Conservation (phyloP, 64 coral and sea anemone genomes). For the Montipora sp. region DNA sequence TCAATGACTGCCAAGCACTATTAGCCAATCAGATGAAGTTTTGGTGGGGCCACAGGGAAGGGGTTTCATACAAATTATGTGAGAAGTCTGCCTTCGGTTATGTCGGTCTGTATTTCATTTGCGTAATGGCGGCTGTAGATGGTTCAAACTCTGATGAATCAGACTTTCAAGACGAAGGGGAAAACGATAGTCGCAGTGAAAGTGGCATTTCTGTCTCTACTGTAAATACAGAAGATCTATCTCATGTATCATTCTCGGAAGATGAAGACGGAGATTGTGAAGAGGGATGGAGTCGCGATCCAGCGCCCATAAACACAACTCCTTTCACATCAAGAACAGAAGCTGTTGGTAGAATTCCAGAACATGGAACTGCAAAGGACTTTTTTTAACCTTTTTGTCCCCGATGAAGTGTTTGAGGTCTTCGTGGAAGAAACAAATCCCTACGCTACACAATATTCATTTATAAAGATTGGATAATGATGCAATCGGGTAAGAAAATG, state of each 20-base stretch:
- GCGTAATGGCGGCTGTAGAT: not conserved
- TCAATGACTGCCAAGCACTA: not conserved
- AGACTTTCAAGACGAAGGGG: not conserved
- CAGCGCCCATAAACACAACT: not conserved
- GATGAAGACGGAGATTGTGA: not conserved
- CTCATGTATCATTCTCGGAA: not conserved
- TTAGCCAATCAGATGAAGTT: conserved; percentile 13
- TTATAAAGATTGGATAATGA: conserved; percentile 14
- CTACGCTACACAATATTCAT: not conserved
- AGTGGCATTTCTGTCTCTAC: conserved; percentile 17
- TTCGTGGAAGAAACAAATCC: not conserved
- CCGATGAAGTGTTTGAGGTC: conserved; percentile 3
- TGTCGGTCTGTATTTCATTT: not conserved
- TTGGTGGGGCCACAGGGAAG: not conserved
- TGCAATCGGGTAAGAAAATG: conserved; percentile 11
- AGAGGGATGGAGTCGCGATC: not conserved
- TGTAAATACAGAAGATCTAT: conserved; percentile 11
- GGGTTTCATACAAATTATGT: not conserved
- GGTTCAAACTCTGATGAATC: not conserved
- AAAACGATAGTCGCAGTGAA: conserved; percentile 1
- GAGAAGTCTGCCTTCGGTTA: not conserved
- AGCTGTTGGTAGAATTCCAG: conserved; percentile 41
- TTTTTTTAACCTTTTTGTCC: not conserved
- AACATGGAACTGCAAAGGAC: conserved; percentile 40
- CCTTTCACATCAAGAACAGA: conserved; percentile 5